phyloP scores from a whole-genome alignment of 2,888 invertebrate genomes.

The Erebia palarica region DNA sequence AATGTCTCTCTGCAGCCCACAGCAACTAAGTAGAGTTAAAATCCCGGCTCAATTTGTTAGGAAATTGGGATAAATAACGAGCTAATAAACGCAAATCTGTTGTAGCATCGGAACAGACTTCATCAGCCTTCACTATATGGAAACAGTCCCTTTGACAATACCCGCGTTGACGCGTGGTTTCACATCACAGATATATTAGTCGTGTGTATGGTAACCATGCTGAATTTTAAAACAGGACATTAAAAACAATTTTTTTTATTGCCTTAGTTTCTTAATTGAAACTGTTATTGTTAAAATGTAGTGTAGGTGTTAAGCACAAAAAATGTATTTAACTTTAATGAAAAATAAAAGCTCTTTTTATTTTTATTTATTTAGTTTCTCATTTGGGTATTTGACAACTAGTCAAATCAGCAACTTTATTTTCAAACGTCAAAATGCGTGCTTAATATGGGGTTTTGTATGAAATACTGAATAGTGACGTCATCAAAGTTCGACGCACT shows the following conservation, averaged over 20 bases:
- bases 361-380: not conserved
- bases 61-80: slow-evolving; percentile 1
- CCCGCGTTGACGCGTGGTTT: slow-evolving; percentile 37
- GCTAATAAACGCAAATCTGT: slow-evolving; percentile 4
- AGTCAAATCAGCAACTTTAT: too few relatives aligned
- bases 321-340: too few relatives aligned
- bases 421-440: too few relatives aligned
- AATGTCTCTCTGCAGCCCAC: too few relatives aligned
- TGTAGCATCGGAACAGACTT: slow-evolving; percentile 4
- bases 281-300: too few relatives aligned
- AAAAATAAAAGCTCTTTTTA: too few relatives aligned
- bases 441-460: too few relatives aligned
- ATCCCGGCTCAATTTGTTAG: not conserved
- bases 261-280: not conserved
- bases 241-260: not conserved
- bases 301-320: too few relatives aligned
- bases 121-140: slow-evolving; percentile 15
- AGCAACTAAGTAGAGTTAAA: not conserved
- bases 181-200: slow-evolving; percentile 41
- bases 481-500: too few relatives aligned
- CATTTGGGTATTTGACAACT: too few relatives aligned
- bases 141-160: slow-evolving; percentile 28
- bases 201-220: not conserved
- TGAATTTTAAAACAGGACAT: not conserved
- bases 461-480: too few relatives aligned